Conservation (phyloP, 2,113 vertebrate species). For the Galemys pyrenaicus region DNA sequence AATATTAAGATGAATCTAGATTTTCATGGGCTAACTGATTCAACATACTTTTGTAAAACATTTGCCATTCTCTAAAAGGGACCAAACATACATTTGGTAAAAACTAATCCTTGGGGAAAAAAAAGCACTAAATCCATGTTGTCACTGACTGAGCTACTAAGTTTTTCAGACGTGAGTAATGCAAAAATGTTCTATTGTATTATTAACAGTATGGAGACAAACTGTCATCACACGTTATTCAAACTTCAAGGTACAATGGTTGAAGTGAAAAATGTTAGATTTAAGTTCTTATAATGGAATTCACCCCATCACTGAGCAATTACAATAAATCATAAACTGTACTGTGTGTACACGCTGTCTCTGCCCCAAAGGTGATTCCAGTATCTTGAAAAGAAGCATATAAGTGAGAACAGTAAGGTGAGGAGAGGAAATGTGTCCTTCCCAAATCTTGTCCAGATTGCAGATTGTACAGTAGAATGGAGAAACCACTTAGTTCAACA, state of each 20-base stretch:
- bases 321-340: not conserved
- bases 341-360: not conserved
- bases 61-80: not conserved
- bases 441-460: not conserved
- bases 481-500: not conserved
- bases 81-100: not conserved
- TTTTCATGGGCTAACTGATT: not conserved
- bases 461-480: not conserved
- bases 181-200: not conserved
- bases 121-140: not conserved
- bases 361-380: not conserved
- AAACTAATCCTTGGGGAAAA: not conserved
- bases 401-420: not conserved
- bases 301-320: not conserved
- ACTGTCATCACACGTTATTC: not conserved
- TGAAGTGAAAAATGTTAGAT: conserved; percentile 2
- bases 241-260: not conserved
- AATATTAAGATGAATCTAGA: conserved; percentile 27
- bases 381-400: conserved; percentile 5
- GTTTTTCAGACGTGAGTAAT: not conserved
- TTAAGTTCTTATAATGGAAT: not conserved
- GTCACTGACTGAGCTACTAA: not conserved
- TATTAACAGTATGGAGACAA: not conserved
- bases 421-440: not conserved
- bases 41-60: conserved; percentile 35